Base-by-base conservation (phyloP, 2,888 invertebrate species). In the Prosapia bicincta region DNA sequence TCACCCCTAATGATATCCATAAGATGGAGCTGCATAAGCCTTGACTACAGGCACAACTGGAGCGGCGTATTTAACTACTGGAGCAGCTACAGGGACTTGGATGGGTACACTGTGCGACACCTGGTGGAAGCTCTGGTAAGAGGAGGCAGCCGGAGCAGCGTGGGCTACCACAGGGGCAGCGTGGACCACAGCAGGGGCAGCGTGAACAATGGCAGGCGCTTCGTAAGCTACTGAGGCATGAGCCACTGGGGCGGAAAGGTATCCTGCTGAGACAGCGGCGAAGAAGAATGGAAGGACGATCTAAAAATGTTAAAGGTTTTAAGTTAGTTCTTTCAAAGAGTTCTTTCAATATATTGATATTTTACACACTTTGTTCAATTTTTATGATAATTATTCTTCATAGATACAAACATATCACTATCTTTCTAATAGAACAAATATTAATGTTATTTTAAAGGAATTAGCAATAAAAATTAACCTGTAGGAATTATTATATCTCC, bases 261-360 rank as follows among this genome's bases (percentile, higher is more conserved):
- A 20, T 74, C 75, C 83, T 80, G 83, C 83, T 66, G 84, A 83
- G 38, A 81, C 83, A 69, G 83, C 82, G 73, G 82, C 79, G 75
- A 80, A 80, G 82, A 86, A 82, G 71, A 87, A 84, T 75, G 86
- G 84, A 78, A 86, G 80, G 43, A 84, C 81, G 69, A 81, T 78
- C 83, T 72, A 66, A 15, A 72, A 72, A 1, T 26, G 38, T 30
- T 30, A 13, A 38, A n/a, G n/a, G n/a, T n/a, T n/a, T n/a, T n/a
- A n/a, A n/a, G n/a, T n/a, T n/a, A n/a, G n/a, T n/a, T n/a, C n/a
- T n/a, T n/a, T n/a, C n/a, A n/a, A n/a, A n/a, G n/a, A n/a, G n/a
- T n/a, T n/a, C n/a, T n/a, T n/a, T n/a, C n/a, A n/a, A n/a, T n/a
- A n/a, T n/a, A n/a, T n/a, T n/a, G n/a, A n/a, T n/a, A n/a, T n/a